Evolutionary conservation across 2,888 invertebrate species (phyloP), one percentile per base, ranked within the genome.

Genomic region (Protula sp.): DNA sequence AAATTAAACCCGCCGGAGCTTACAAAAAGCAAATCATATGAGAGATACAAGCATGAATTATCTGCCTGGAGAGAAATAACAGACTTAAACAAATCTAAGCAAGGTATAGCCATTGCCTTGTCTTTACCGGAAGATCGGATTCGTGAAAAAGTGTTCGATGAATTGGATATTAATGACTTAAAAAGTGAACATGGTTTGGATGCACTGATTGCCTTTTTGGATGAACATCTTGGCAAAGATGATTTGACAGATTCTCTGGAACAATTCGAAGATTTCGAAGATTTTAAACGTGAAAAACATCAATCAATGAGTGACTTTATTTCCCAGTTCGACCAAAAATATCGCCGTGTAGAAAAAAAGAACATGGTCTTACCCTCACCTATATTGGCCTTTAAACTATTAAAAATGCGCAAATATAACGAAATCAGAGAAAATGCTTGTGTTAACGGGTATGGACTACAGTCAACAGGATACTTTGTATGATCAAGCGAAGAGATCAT

Each of bases 401-500:
- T 38, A n/a, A 38, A n/a, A 38, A n/a, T n/a, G 45, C n/a, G 45
- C 45, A 38, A 38, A 38, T 38, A 38, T 38, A 9, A 38, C 45
- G n/a, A 38, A 38, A 9, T 9, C 9, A n/a, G 9, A 38, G n/a
- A 38, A n/a, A 38, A 38, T 38, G 45, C 45, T 38, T 14, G 55
- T 55, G 4, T 27, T 56, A 14, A 50, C 55, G 26, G 68, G 68
- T 1, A 64, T 64, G 66, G 61, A 65, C 50, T 64, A 63, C 60
- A 59, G 61, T 3, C 55, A 64, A 24, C 57, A 54, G 45, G 59
- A 47, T 22, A 65, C 62, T 3, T 47, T 65, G 26, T 68, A 68
- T 62, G 65, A 67, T 38, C 55, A 68, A 52, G 65, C 62, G 19
- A 68, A 65, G 45, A 29, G 30, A 50, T 61, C 66, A n/a, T 51